Percentiles rank a stretch among this genome's conserved stretches.
Evolutionary conservation across 2,797 vertebrate genomes (phyloP).

Genomic region (Heterohyrax brucei): DNA sequence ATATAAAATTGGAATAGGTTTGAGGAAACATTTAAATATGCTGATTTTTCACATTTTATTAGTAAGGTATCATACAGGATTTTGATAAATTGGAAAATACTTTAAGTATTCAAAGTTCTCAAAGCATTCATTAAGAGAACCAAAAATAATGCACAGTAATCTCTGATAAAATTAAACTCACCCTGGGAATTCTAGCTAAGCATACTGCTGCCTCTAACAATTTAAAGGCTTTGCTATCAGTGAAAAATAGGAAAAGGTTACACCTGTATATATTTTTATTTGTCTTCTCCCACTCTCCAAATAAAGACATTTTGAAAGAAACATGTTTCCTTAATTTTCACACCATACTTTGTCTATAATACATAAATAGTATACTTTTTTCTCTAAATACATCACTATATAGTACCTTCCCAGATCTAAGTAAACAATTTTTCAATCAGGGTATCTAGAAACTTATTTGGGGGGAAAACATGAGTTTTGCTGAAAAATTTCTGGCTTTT

Average conservation of each 20-base stretch:
- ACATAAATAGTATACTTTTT: slow-evolving; percentile 50
- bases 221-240: slow-evolving; percentile 8
- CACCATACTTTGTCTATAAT: neutral
- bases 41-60: slow-evolving; percentile 32
- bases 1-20: neutral
- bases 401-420: neutral
- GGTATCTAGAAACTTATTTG: slow-evolving; percentile 43
- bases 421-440: slow-evolving; percentile 21
- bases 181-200: neutral
- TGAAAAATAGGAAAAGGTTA: neutral
- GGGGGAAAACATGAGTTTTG: slow-evolving; percentile 26
- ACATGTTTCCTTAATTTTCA: neutral
- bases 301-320: slow-evolving; percentile 34
- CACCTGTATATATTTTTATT: neutral
- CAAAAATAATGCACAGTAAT: neutral
- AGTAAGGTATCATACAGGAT: neutral
- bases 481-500: slow-evolving; percentile 34
- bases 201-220: neutral
- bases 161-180: slow-evolving; percentile 9
- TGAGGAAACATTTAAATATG: slow-evolving; percentile 8
- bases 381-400: neutral
- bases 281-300: slow-evolving; percentile 19
- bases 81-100: slow-evolving; percentile 31
- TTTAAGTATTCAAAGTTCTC: slow-evolving; percentile 47
- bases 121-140: neutral